Conservation (phyloP, 2,888 invertebrate genomes). For the Nomada lathburiana region DNA sequence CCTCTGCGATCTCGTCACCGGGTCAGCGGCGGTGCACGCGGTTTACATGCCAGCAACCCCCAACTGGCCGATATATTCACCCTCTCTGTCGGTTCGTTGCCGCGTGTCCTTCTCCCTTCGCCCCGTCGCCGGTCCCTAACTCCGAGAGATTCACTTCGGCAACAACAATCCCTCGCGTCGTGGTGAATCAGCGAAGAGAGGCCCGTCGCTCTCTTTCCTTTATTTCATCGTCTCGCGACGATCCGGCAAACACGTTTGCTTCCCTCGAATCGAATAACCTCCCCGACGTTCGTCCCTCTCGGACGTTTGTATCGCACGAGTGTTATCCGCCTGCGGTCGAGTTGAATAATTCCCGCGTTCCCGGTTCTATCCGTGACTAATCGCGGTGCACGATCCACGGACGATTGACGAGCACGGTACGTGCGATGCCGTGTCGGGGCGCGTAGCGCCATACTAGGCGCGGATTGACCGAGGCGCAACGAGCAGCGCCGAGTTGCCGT, state of each 20-base stretch:
- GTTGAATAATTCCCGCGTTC: conserved; percentile 19
- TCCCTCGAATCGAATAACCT: too few relatives aligned
- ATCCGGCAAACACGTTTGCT: too few relatives aligned
- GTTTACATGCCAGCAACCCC: conserved; percentile 51
- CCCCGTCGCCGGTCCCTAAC: background rate
- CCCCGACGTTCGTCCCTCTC: too few relatives aligned
- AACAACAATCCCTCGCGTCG: too few relatives aligned
- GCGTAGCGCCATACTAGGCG: conserved; percentile 83
- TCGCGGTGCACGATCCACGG: conserved; percentile 34
- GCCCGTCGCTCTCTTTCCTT: too few relatives aligned
- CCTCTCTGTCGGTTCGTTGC: background rate
- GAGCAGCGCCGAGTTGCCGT: conserved; percentile 75
- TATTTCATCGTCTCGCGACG: too few relatives aligned
- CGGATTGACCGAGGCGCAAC: conserved; percentile 82
- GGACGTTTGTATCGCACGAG: too few relatives aligned
- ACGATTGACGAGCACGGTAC: conserved; percentile 53
- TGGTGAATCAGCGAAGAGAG: too few relatives aligned
- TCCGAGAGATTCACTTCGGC: too few relatives aligned
- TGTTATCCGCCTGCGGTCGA: too few relatives aligned
- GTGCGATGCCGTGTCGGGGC: conserved; percentile 76
- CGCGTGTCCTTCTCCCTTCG: background rate
- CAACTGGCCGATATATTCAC: conserved; percentile 4
- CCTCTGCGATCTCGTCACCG: conserved; percentile 40
- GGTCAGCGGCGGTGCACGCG: conserved; percentile 60
- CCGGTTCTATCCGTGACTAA: background rate